Evolutionary conservation across 1,140 invertebrate genomes (phyloP).

Genomic region (Calliopsis andreniformis): DNA sequence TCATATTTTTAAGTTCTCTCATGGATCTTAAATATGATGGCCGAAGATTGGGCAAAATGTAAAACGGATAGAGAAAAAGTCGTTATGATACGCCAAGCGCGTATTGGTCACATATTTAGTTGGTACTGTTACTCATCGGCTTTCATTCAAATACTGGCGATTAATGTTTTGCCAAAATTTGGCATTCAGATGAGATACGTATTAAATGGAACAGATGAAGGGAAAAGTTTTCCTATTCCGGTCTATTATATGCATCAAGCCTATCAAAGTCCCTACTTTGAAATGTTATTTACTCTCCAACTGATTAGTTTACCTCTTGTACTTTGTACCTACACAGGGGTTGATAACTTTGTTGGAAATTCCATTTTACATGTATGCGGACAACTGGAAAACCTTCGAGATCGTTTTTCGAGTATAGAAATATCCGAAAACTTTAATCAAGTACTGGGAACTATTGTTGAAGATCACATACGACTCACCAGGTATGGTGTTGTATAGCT

Average conservation of each 20-base stretch:
- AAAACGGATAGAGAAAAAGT: slow-evolving; percentile 23
- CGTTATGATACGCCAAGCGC: slow-evolving; percentile 18
- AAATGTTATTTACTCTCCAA: slow-evolving; percentile 2
- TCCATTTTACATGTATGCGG: slow-evolving; percentile 30
- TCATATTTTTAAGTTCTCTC: slow-evolving; percentile 17
- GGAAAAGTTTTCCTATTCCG: not conserved
- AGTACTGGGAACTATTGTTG: not conserved
- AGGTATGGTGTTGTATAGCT: slow-evolving; percentile 4
- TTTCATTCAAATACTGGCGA: not conserved
- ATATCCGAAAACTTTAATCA: not conserved
- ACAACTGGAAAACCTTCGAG: slow-evolving; percentile 34
- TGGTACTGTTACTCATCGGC: not conserved
- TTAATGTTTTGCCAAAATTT: not conserved
- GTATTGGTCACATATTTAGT: not conserved
- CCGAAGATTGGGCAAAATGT: slow-evolving; percentile 29
- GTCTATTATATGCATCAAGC: slow-evolving; percentile 16
- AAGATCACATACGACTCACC: slow-evolving; percentile 39
- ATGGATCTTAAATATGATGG: slow-evolving; percentile 26
- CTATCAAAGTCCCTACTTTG: slow-evolving; percentile 20
- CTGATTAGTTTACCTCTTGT: not conserved
- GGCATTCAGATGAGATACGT: not conserved
- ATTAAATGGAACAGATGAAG: not conserved
- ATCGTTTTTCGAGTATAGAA: not conserved
- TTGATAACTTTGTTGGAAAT: slow-evolving; percentile 35
- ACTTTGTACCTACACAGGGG: slow-evolving; percentile 4